These are phyloP conservation scores for Scarus forsteni DNA, from an alignment of 2,797 vertebrate species.

Conservation along the genomic window DNA sequence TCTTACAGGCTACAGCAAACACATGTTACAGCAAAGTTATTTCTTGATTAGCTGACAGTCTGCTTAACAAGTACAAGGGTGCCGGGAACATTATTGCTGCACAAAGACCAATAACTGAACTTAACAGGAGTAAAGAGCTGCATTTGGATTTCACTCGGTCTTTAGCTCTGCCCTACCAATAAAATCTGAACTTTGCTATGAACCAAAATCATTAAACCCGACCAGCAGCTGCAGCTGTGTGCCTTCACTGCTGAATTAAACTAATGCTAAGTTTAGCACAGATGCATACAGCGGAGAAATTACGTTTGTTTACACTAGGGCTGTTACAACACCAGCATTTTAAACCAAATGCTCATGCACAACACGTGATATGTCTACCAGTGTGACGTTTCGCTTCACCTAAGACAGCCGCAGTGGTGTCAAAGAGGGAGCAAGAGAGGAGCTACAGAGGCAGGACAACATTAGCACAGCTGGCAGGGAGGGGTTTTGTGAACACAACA, in stretches of 20 bases:
- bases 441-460: too few species aligned
- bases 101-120: constrained; percentile 3
- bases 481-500: too few species aligned
- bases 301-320: constrained; percentile 35
- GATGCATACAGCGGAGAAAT: constrained; percentile 3
- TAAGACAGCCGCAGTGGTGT: too few species aligned
- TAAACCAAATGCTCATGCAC: too few species aligned
- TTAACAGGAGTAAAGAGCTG: background rate
- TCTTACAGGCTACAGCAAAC: constrained; percentile 1
- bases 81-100: background rate
- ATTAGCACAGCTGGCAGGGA: too few species aligned
- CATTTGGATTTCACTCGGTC: background rate
- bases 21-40: background rate
- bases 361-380: too few species aligned
- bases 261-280: constrained; percentile 7
- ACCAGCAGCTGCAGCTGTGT: background rate
- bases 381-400: too few species aligned
- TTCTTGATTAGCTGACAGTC: constrained; percentile 8
- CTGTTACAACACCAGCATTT: too few species aligned
- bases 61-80: background rate
- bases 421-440: too few species aligned
- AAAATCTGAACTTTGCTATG: constrained; percentile 1
- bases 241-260: constrained; percentile 22
- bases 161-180: background rate
- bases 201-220: constrained; percentile 13